Percentiles rank a stretch among this genome's conserved stretches.
Conservation (phyloP, 30 jellyfish, hydroid and myxozoan genomes). For the Aurelia aurita region DNA sequence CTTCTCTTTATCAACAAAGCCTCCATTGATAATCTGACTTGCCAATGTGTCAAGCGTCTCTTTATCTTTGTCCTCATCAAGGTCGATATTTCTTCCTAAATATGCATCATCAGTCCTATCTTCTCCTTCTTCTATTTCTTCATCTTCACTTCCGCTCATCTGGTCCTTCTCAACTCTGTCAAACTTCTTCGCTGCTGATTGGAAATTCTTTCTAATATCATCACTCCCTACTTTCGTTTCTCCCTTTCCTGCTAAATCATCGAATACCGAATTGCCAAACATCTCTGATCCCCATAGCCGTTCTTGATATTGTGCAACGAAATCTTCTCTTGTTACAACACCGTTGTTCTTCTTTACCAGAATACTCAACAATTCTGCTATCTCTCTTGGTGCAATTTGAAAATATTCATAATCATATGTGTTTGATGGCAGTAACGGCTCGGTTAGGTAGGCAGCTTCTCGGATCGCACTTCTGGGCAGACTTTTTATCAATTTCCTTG, state of each 20-base stretch:
- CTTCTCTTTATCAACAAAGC: neutral
- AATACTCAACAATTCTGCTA: slow-evolving; percentile 31
- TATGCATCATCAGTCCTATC: slow-evolving; percentile 48
- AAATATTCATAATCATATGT: slow-evolving; percentile 69
- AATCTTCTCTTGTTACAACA: slow-evolving; percentile 36
- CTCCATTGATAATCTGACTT: slow-evolving; percentile 24
- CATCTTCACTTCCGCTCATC: slow-evolving; percentile 30
- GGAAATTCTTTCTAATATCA: slow-evolving; percentile 17
- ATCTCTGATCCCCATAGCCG: slow-evolving; percentile 60
- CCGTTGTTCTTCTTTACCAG: slow-evolving; percentile 56
- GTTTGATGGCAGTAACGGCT: slow-evolving; percentile 71
- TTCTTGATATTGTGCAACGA: slow-evolving; percentile 36
- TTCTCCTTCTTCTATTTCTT: neutral
- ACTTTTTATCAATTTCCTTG: slow-evolving; percentile 10
- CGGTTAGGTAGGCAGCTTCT: slow-evolving; percentile 31
- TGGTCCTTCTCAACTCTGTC: slow-evolving; percentile 9
- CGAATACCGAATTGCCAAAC: slow-evolving; percentile 49
- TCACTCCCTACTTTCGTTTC: slow-evolving; percentile 1
- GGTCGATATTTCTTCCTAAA: slow-evolving; percentile 40
- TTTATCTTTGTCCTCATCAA: slow-evolving; percentile 11
- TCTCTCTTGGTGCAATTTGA: slow-evolving; percentile 37
- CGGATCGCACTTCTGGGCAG: slow-evolving; percentile 61
- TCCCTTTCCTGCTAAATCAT: slow-evolving; percentile 31
- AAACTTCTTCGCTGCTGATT: slow-evolving; percentile 24
- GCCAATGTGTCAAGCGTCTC: slow-evolving; percentile 15